A percentile compares a stretch with the other conserved stretches of the same genome.
Evolutionary conservation across 2,888 invertebrate genomes (phyloP).

Genomic region (Mesodorylaimus sp.): DNA sequence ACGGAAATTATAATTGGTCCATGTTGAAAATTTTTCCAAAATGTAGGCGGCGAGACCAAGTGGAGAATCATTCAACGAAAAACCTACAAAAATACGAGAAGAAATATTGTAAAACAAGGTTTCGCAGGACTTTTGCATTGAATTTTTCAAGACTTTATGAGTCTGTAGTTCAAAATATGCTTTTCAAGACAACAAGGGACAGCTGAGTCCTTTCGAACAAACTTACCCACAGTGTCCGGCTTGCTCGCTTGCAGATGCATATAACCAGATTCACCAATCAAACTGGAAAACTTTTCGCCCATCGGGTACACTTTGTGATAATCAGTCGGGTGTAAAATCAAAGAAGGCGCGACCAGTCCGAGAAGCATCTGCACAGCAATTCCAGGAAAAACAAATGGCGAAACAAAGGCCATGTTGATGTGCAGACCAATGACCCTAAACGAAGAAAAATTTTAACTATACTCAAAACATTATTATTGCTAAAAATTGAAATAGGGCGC

Average conservation of each 20-base stretch:
- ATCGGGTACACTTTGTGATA: conserved; percentile 23
- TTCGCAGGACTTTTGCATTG: neutral
- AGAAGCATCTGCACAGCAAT: conserved; percentile 19
- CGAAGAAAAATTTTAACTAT: conserved; percentile 6
- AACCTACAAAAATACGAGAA: conserved; percentile 38
- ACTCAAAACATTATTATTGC: too few relatives aligned
- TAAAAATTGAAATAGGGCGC: too few relatives aligned
- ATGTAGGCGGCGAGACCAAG: conserved; percentile 71
- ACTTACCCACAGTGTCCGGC: conserved; percentile 62
- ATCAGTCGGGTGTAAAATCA: conserved; percentile 21
- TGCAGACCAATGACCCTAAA: conserved; percentile 43
- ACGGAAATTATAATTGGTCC: conserved; percentile 44
- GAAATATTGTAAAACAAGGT: neutral
- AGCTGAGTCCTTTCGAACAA: too few relatives aligned
- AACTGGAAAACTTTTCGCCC: conserved; percentile 15
- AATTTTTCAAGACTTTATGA: neutral
- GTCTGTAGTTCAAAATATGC: neutral
- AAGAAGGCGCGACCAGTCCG: conserved; percentile 19
- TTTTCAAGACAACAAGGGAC: too few relatives aligned
- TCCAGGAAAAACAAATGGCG: conserved; percentile 12
- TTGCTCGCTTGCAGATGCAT: conserved; percentile 65
- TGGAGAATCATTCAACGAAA: conserved; percentile 54
- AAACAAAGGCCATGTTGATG: conserved; percentile 41
- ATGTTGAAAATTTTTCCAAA: conserved; percentile 64
- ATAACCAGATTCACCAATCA: conserved; percentile 37